Evolutionary conservation across 2,797 vertebrate species (phyloP).

Genomic region (Aulostomus chinensis): DNA sequence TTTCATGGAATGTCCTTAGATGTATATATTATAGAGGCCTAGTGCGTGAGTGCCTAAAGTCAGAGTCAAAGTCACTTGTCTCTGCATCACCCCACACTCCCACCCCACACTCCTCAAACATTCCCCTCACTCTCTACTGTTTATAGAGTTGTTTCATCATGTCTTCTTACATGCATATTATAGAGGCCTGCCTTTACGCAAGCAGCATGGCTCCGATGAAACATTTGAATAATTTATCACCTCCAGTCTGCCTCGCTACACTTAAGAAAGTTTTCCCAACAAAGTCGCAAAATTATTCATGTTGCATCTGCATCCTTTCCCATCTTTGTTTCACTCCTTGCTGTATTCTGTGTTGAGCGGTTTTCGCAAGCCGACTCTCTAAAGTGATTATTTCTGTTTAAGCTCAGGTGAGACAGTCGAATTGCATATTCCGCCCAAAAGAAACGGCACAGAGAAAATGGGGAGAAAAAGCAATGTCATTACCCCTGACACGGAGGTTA

Average conservation of each 20-base stretch:
- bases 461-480: no score
- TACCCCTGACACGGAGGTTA: no score
- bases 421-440: neutral
- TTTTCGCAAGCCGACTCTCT: neutral
- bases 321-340: conserved; percentile 7
- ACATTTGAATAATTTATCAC: conserved; percentile 75
- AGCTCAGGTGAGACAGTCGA: conserved; percentile 17
- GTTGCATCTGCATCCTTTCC: conserved; percentile 57
- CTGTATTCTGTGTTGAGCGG: neutral
- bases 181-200: conserved; percentile 67
- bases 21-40: conserved; percentile 56
- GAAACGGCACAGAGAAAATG: conserved; percentile 7
- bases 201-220: conserved; percentile 68
- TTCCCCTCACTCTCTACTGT: conserved; percentile 57
- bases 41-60: conserved; percentile 32
- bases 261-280: conserved; percentile 71
- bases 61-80: conserved; percentile 58
- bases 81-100: conserved; percentile 39
- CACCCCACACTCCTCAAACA: conserved; percentile 32
- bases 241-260: conserved; percentile 67
- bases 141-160: conserved; percentile 73
- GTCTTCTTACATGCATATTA: conserved; percentile 77
- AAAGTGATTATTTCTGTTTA: conserved; percentile 2
- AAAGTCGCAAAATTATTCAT: conserved; percentile 77
- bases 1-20: conserved; percentile 54